Evolutionary conservation across 2,797 vertebrate species (phyloP), one percentile per base, ranked within the genome.

Genomic region (Parotocinclus haroldoi): DNA sequence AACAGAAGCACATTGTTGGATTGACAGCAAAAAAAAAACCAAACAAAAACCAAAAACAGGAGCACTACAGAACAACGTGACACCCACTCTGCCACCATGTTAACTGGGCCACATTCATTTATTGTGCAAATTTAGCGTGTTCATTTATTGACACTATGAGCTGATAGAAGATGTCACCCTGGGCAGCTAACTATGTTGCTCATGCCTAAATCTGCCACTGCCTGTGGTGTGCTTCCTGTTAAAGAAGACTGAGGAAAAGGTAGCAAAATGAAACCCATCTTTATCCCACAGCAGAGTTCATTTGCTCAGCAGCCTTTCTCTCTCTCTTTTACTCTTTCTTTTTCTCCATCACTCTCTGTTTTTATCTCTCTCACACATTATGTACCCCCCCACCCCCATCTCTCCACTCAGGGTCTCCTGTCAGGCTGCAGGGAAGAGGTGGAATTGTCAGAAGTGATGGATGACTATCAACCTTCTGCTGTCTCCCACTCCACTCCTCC

Each of bases 391-490:
- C 80, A 38, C 73, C 83, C 83, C 85, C 82, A 83, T 83, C 80
- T 82, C 66, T 87, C 85, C 5, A 85, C 87, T 87, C 80, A 76
- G 86, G 82, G 82, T 86, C 85, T 78, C 85, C 78, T 84, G 91
- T 94, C 92, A 94, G 91, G 89, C 89, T 91, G 91, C 91, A 92
- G 90, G 87, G 89, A 79, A 91, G 92, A 89, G 89, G 88, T 89
- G 89, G 89, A 93, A 92, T 93, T 93, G 92, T 96, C 93, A 94
- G 87, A 87, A 90, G 92, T 95, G 93, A 96, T 93, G 92, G 93
- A 95, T 95, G 92, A 95, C 91, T 91, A 93, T 94, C 93, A 93
- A 91, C 93, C 91, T 94, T 92, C 92, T 93, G 93, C 92, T 94
- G 91, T 95, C 93, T 93, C 91, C 89, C 87, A 88, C 87, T 89